Evolutionary conservation across 1,140 invertebrate species (phyloP), one percentile per base, ranked within the genome.

Genomic region (Sitophilus oryzae): DNA sequence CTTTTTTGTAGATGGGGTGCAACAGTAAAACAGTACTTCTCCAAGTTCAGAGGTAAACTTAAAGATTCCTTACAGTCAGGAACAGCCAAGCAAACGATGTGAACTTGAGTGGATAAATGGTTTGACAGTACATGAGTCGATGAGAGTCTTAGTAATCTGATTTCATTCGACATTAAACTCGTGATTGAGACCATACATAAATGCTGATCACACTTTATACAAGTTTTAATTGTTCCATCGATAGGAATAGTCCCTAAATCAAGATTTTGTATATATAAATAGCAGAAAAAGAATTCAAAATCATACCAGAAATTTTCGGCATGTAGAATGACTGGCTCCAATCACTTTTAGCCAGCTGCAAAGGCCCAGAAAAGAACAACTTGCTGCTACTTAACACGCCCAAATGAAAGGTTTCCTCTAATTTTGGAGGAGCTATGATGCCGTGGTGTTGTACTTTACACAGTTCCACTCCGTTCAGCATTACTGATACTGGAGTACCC

Each of bases 271-370:
- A 9, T 38, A 5, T 8, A 8, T 38, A 38, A 5, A 38, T 4
- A 38, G 16, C 16, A 8, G 9, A 49, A 49, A 49, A 19, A 21
- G 5, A 11, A n/a, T n/a, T n/a, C n/a, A n/a, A n/a, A n/a, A n/a
- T 35, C 11, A n/a, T n/a, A 15, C 81, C 80, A 41, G 73, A 72
- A 22, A 80, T 77, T 56, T 73, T 72, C 3, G 80, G 79, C 76
- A 79, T 81, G 53, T 81, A 81, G 64, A 83, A 82, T 48, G 74
- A 74, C 56, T 77, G 74, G 58, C 70, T 74, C 76, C 76, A 78
- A 52, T 78, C 77, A 2, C 72, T 73, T 61, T 71, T 74, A 2
- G 75, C 73, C 5, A 82, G 51, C 61, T 82, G 79, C 14, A 83
- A 64, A 5, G 76, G 71, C 41, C 62, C 66, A 0, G 80, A 81